phyloP scores from a whole-genome alignment of 2,797 vertebrate species.

The Xenopus petersii region DNA sequence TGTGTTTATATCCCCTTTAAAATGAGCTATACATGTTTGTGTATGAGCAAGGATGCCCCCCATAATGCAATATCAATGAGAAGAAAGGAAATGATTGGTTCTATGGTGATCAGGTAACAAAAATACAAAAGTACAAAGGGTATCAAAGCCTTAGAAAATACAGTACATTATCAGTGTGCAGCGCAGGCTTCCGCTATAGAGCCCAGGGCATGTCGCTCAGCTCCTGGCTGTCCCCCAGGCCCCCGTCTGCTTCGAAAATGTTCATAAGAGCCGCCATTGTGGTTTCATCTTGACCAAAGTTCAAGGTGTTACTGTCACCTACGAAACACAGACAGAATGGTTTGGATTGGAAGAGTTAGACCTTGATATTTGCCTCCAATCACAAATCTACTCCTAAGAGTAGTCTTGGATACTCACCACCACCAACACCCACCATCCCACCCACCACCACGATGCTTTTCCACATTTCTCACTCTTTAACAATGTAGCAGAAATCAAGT shows the following conservation, averaged over 20 bases:
- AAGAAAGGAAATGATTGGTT: too few relatives aligned
- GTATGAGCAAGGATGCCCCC: too few relatives aligned
- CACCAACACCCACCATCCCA: too few relatives aligned
- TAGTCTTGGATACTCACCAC: too few relatives aligned
- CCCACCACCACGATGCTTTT: too few relatives aligned
- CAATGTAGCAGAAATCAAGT: too few relatives aligned
- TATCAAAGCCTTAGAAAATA: slow-evolving; percentile 2
- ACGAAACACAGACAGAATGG: not conserved
- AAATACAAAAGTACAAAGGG: slow-evolving; percentile 10
- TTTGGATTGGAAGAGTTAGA: too few relatives aligned
- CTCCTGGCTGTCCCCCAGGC: slow-evolving; percentile 77
- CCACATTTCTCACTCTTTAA: too few relatives aligned
- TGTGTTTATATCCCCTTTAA: too few relatives aligned
- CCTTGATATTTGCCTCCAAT: too few relatives aligned
- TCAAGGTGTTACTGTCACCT: slow-evolving; percentile 77
- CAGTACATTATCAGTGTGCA: slow-evolving; percentile 20
- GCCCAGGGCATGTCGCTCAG: slow-evolving; percentile 87
- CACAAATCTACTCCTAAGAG: not conserved
- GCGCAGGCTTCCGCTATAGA: slow-evolving; percentile 63
- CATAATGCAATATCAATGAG: too few relatives aligned
- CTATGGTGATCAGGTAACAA: not conserved
- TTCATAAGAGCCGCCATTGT: slow-evolving; percentile 89
- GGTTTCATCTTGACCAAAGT: slow-evolving; percentile 83
- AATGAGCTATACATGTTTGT: too few relatives aligned
- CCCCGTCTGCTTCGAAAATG: slow-evolving; percentile 86